Evolutionary conservation across 1,140 invertebrate genomes (phyloP), one percentile per base, ranked within the genome.

Genomic region (Drosophila orosa): DNA sequence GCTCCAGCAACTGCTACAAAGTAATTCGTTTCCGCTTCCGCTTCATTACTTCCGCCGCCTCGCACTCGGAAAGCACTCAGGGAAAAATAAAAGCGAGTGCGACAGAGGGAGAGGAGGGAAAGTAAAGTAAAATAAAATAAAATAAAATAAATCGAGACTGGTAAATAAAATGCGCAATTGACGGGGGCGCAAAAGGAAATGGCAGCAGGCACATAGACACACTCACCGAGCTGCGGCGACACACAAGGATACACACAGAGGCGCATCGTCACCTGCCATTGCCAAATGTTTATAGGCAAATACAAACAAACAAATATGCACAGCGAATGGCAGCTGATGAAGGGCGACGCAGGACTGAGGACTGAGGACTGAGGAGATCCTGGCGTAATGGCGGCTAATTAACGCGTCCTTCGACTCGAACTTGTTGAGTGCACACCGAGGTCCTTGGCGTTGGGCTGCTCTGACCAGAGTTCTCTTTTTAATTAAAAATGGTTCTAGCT

Each of bases 1-100:
- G 67, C 81, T 52, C 63, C 33, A 40, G 55, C 48, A 47, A 84
- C 61, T 47, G 80, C 60, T 74, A 68, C 56, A 79, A 75, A 79
- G 76, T 77, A 85, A 84, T 85, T 73, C 77, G 77, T 66, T 85
- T 85, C 81, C 77, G 62, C 63, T 80, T 85, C 67, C 81, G 81
- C 77, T 85, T 77, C 81, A 84, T 84, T 85, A 80, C 67, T 40
- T 72, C 54, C 66, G 56, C 40, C 72, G 60, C 57, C 59, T 60
- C 63, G 42, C 76, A 67, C 57, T 44, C 31, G 61, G 33, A 55
- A 66, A 59, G 61, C 55, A 76, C 71, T 74, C 69, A 74, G 48
- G 52, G 31, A 71, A 58, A 65, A 29, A 42, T 33, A 58, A 62
- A 22, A 31, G 48, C 33, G 6, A 17, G 35, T 5, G 7, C 15